Percentiles rank a stretch among this genome's conserved stretches.
Conservation (phyloP, 64 coral and sea anemone species). For the Stylophora pistillata region DNA sequence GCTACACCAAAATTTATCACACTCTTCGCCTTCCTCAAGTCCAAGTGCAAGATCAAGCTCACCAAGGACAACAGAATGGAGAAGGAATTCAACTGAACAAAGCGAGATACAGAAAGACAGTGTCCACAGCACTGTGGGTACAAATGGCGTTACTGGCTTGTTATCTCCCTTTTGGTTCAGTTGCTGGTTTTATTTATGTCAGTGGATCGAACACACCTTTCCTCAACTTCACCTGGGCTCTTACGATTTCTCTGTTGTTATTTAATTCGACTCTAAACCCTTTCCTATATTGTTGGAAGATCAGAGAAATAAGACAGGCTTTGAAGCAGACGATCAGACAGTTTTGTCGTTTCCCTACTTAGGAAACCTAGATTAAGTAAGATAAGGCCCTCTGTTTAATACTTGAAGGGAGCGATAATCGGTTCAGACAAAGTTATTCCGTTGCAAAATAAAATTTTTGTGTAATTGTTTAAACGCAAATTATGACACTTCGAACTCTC, state of each 20-base stretch:
- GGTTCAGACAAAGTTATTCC: too few species aligned
- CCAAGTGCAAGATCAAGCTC: slow-evolving; percentile 5
- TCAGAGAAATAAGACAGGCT: background rate
- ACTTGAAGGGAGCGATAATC: too few species aligned
- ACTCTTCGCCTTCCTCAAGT: background rate
- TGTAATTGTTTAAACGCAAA: too few species aligned
- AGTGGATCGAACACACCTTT: background rate
- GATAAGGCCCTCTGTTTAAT: too few species aligned
- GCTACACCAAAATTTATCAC: slow-evolving; percentile 28
- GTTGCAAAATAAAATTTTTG: too few species aligned
- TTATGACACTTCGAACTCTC: too few species aligned
- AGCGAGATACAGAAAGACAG: background rate
- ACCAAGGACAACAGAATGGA: background rate
- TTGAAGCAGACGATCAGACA: background rate
- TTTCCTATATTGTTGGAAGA: background rate
- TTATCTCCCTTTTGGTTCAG: background rate
- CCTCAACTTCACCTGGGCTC: background rate
- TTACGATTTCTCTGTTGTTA: background rate
- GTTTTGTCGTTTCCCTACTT: background rate
- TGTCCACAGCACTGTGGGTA: background rate
- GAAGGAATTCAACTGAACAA: background rate
- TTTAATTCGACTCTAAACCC: background rate
- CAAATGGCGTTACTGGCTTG: background rate
- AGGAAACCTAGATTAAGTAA: too few species aligned
- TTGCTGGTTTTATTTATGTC: too few species aligned